Base-by-base conservation (phyloP, 2,888 invertebrate genomes). In the Drosophila mercatorum region DNA sequence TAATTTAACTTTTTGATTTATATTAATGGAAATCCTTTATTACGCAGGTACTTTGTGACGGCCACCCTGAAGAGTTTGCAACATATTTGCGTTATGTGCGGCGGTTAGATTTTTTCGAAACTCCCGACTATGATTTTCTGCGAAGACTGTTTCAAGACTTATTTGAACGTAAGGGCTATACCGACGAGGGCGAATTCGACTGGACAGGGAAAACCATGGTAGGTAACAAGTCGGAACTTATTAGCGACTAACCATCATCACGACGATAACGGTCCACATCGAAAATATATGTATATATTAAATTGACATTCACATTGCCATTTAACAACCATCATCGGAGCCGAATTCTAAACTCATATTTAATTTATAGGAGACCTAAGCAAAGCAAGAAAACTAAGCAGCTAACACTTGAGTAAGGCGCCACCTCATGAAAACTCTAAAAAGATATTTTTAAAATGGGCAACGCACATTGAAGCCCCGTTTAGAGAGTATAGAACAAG, bases 101-200 rank as follows among this genome's bases (percentile, higher is more conserved):
- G 89, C 96, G 98, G 93, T 95, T 99, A 93, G 99, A 99, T 94
- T 99, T 99, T 95, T 99, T 99, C 94, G 99, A 99, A 95, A 98
- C 98, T 85, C 99, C 99, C 70, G 99, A 99, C 94, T 99, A 99
- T 94, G 98, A 99, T 94, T 99, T 99, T 95, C 95, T 99, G 93
- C 95, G 98, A 92, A 97, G 97, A 93, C 95, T 98, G 94, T 99
- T 99, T 94, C 96, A 96, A 93, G 97, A 97, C 93, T 95, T 98
- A 91, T 97, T 97, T 94, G 97, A 97, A 90, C 95, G 96, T 87
- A 96, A 96, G 93, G 96, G 97, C 83, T 97, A 96, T 93, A 95
- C 95, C 88, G 97, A 97, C 93, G 98, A 98, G 93, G 97, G 97
- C 85, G 97, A 97, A 93, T 98, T 97, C 94, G 98, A 98, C 94